Evolutionary conservation across 2,888 invertebrate species (phyloP).

Genomic region (Hemithea aestivaria): DNA sequence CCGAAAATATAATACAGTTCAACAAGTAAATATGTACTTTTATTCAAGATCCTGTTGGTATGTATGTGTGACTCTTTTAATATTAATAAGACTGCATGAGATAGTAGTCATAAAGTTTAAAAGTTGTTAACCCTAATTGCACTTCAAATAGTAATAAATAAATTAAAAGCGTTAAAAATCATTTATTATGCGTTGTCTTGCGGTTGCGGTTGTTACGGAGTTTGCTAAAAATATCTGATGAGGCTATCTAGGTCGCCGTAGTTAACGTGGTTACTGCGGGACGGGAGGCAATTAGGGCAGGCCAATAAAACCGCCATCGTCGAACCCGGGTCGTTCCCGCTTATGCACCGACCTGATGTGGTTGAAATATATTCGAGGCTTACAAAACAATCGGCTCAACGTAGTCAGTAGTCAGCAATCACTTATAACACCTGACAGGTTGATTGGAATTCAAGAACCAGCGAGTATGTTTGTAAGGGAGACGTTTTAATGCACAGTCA

Average conservation of each 20-base stretch:
- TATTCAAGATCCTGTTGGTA: too few species aligned
- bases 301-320: conserved; percentile 62
- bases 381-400: conserved; percentile 14
- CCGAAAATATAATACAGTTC: too few species aligned
- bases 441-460: neutral
- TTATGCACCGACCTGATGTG: conserved; percentile 25
- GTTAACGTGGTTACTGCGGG: conserved; percentile 57
- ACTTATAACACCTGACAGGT: conserved; percentile 9
- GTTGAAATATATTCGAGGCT: conserved; percentile 15
- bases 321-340: conserved; percentile 49
- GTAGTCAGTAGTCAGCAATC: conserved; percentile 10
- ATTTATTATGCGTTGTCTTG: too few species aligned
- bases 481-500: conserved; percentile 8
- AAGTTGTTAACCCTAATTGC: too few species aligned
- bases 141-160: too few species aligned
- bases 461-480: neutral
- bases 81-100: too few species aligned
- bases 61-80: too few species aligned
- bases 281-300: conserved; percentile 67
- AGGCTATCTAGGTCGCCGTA: conserved; percentile 54
- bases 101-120: too few species aligned
- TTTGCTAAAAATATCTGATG: conserved; percentile 21
- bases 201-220: too few species aligned
- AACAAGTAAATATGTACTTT: too few species aligned
- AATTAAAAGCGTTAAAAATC: too few species aligned